Conservation (phyloP, 2,888 invertebrate genomes). For the Dendrolimus houi region DNA sequence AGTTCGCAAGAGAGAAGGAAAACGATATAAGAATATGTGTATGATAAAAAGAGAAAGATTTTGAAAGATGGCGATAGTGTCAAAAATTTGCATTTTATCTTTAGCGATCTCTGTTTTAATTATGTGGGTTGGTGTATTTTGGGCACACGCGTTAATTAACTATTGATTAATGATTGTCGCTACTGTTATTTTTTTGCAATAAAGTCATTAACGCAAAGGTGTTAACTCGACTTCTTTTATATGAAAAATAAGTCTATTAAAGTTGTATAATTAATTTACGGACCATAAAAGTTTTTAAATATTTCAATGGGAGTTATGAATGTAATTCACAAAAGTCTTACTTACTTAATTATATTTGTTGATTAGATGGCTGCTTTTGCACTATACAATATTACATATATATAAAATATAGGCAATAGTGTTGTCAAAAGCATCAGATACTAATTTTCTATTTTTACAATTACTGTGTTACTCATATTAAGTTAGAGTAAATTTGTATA, state of each 20-base stretch:
- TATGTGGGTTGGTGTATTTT: slow-evolving; percentile 52
- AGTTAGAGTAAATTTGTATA: no score
- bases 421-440: no score
- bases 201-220: slow-evolving; percentile 2
- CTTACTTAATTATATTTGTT: no score
- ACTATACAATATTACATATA: no score
- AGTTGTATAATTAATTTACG: no score
- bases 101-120: slow-evolving; percentile 54
- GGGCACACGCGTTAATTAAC: slow-evolving; percentile 50
- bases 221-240: background rate
- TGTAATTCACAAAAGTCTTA: no score
- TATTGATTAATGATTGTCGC: slow-evolving; percentile 40
- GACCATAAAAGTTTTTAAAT: no score
- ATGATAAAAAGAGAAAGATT: slow-evolving; percentile 10
- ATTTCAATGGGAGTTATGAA: no score
- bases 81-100: slow-evolving; percentile 56
- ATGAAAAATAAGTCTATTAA: background rate
- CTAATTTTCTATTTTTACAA: no score
- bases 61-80: slow-evolving; percentile 34
- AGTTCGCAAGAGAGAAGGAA: background rate
- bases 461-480: no score
- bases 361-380: no score
- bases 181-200: slow-evolving; percentile 6
- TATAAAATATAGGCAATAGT: no score
- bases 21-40: slow-evolving; percentile 16